Conservation (phyloP, 2,113 vertebrate genomes). For the Myiagra hebetior region DNA sequence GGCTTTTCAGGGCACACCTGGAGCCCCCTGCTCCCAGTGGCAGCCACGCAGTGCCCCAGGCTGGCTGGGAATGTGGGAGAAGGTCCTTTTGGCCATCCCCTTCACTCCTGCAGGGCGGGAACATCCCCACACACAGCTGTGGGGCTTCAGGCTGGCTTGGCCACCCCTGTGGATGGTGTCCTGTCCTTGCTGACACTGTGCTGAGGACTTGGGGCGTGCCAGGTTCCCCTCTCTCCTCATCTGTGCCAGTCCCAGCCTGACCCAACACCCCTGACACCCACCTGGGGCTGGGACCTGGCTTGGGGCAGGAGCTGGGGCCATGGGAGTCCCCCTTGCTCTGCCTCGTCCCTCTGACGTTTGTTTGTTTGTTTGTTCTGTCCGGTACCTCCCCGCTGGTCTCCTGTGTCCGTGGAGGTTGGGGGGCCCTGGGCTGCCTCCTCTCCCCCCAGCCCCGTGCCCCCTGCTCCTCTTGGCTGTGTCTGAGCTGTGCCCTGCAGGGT, state of each 20-base stretch:
- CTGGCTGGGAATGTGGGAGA: not conserved
- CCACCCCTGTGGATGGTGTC: not conserved
- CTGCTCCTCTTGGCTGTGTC: not conserved
- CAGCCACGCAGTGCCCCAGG: not conserved
- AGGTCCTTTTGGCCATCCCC: not conserved
- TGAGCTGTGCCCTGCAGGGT: not conserved
- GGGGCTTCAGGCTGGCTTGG: not conserved
- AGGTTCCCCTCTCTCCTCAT: not conserved
- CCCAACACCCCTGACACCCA: not conserved
- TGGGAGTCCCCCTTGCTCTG: not conserved
- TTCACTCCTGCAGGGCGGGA: not conserved
- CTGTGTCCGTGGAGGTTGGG: not conserved
- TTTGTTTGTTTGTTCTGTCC: not conserved
- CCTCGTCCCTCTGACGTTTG: not conserved
- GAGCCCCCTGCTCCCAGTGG: not conserved
- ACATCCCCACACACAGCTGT: not conserved
- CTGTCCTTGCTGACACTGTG: not conserved
- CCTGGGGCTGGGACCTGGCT: not conserved
- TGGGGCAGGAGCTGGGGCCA: not conserved
- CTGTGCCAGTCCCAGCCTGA: not conserved
- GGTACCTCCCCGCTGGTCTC: not conserved
- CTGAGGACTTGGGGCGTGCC: not conserved
- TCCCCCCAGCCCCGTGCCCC: not conserved
- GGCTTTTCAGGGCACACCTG: not conserved
- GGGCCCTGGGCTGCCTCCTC: not conserved